These are phyloP conservation scores for Perizoma affinitatum DNA, from an alignment of 2,888 invertebrate genomes.

Conservation along the genomic window DNA sequence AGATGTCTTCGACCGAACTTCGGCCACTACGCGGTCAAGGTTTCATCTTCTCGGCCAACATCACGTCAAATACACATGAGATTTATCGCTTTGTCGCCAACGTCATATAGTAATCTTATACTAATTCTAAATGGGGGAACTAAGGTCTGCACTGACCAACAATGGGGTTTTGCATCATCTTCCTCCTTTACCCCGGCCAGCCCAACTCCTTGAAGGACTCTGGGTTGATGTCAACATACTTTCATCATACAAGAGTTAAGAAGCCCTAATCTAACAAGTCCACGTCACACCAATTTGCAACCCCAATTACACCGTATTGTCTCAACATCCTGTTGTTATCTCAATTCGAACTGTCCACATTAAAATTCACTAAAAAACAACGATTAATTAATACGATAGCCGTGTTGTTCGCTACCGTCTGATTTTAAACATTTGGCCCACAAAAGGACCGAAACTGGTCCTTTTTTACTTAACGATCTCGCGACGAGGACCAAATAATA, in stretches of 20 bases:
- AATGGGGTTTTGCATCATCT: too few relatives aligned
- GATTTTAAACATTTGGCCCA: slow-evolving; percentile 53
- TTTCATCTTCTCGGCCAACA: too few relatives aligned
- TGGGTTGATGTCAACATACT: too few relatives aligned
- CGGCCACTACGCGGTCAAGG: too few relatives aligned
- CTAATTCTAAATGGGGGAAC: too few relatives aligned
- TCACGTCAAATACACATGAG: too few relatives aligned
- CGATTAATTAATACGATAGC: slow-evolving; percentile 80
- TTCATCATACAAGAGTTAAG: neutral
- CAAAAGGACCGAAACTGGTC: slow-evolving; percentile 78
- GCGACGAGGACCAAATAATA: slow-evolving; percentile 65
- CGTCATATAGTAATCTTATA: too few relatives aligned
- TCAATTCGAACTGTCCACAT: slow-evolving; percentile 37
- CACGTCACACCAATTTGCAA: slow-evolving; percentile 42
- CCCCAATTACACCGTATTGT: slow-evolving; percentile 20
- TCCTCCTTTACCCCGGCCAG: too few relatives aligned
- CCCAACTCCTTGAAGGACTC: neutral
- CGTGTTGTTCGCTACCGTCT: slow-evolving; percentile 68
- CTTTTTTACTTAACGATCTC: slow-evolving; percentile 75
- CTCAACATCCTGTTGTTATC: slow-evolving; percentile 30
- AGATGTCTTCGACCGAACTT: too few relatives aligned
- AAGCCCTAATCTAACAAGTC: neutral
- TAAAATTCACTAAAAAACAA: slow-evolving; percentile 41
- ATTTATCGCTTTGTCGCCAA: too few relatives aligned
- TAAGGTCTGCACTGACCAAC: too few relatives aligned